Base-by-base conservation (phyloP, 2,888 invertebrate species). In the Trichogramma dendrolimi region DNA sequence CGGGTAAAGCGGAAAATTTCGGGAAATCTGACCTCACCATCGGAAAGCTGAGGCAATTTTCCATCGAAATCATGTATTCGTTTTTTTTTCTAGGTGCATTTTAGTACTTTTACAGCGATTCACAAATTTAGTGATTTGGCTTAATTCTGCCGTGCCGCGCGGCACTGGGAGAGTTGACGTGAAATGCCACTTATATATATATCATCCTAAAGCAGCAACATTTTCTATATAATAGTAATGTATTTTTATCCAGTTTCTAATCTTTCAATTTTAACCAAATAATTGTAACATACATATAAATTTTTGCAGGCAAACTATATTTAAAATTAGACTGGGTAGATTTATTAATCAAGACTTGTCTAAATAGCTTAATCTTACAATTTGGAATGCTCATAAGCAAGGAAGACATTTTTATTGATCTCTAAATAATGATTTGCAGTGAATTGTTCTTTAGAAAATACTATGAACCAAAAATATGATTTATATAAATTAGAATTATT, bases 321-420 rank as follows among this genome's bases (percentile, higher is more conserved):
- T 87, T 87, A 77, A 81, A 50, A 71, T 87, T 63, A 79, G 89
- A 52, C 68, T 89, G 38, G 68, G 76, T 52, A 80, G 83, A 66
- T 71, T 89, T 11, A 72, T 86, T 69, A 71, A 76, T 14, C 73
- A 80, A 67, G 81, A 90, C 7, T 73, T 92, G 55, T 71, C 73
- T 10, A 75, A 81, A 8, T 91, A 90, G 89, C 66, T 76, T 11
- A 68, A 73, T 10, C 91, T 92, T 77, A 89, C 87, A 6, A 87
- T 92, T 67, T 92, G 92, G 92, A 92, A 91, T 83, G 92, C 90
- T 65, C 92, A 92, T 1, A 91, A 90, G 79, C 87, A 89, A 73
- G 92, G 92, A 0, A 82, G 89, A 71, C 84, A 83, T 77, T 83
- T 92, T 61, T 90, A 86, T 73, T 82, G 87, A 67, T 82, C 80